These are phyloP conservation scores for Drosophila tsacasi DNA, from an alignment of 1,140 invertebrate genomes.

Conservation along the genomic window DNA sequence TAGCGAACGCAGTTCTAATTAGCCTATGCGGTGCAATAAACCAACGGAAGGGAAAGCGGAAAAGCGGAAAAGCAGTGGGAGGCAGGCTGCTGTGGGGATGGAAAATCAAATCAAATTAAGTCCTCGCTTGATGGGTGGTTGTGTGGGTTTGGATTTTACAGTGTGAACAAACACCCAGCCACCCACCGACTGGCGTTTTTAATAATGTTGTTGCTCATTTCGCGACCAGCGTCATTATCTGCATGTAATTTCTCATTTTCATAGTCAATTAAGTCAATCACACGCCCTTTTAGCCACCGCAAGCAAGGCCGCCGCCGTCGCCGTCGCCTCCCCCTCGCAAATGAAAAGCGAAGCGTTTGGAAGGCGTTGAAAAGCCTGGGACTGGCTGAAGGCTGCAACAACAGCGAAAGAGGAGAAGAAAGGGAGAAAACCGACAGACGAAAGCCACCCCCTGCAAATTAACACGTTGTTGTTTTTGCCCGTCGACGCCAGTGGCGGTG, in stretches of 20 bases:
- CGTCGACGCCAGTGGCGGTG: constrained; percentile 31
- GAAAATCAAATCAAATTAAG: constrained; percentile 82
- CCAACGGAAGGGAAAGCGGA: constrained; percentile 40
- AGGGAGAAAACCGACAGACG: constrained; percentile 7
- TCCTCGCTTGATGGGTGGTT: constrained; percentile 57
- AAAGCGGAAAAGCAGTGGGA: constrained; percentile 25
- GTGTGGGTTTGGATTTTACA: neutral
- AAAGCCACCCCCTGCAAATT: constrained; percentile 72
- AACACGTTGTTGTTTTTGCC: constrained; percentile 66
- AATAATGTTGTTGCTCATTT: constrained; percentile 76
- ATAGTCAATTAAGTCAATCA: constrained; percentile 85
- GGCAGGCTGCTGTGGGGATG: constrained; percentile 21
- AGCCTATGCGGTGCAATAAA: constrained; percentile 71
- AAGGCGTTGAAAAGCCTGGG: constrained; percentile 13
- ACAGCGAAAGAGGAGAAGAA: neutral
- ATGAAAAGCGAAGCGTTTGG: constrained; percentile 13
- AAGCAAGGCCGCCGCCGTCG: constrained; percentile 16
- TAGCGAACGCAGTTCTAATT: constrained; percentile 69
- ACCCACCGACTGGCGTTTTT: constrained; percentile 21
- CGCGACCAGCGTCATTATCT: constrained; percentile 78
- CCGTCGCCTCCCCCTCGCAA: neutral
- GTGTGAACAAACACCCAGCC: too few relatives aligned
- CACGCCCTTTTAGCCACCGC: constrained; percentile 85
- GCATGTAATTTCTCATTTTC: constrained; percentile 85
- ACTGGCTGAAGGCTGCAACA: constrained; percentile 4